Evolutionary conservation across 2,797 vertebrate species (phyloP).

Genomic region (Glyptemys insculpta): DNA sequence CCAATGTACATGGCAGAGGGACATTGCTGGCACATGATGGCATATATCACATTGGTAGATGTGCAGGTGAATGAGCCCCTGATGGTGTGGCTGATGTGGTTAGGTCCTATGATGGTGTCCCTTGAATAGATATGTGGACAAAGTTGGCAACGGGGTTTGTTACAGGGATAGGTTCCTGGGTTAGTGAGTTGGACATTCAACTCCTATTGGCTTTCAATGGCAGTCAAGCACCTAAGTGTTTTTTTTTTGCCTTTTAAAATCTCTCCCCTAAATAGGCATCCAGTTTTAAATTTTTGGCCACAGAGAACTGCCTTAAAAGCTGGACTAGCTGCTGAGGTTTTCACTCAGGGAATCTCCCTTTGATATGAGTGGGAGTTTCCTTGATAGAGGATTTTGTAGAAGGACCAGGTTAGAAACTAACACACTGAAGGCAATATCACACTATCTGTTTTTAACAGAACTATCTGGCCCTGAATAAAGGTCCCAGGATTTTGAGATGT

Average conservation of each 20-base stretch:
- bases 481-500: constrained; percentile 27
- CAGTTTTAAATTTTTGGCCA: neutral
- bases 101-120: too few relatives aligned
- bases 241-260: neutral
- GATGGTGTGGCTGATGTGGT: too few relatives aligned
- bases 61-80: too few relatives aligned
- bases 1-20: too few relatives aligned
- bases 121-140: too few relatives aligned
- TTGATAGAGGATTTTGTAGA: neutral
- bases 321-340: neutral
- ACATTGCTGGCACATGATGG: too few relatives aligned
- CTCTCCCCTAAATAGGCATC: neutral
- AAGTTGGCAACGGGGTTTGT: too few relatives aligned
- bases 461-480: neutral
- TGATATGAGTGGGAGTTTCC: neutral
- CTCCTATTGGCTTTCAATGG: neutral
- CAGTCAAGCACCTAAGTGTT: neutral
- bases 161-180: too few relatives aligned
- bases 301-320: neutral
- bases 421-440: neutral
- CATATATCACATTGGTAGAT: too few relatives aligned
- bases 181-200: neutral
- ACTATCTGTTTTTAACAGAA: neutral
- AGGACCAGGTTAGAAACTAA: neutral
- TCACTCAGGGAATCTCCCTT: accelerated